Conservation (phyloP, 2,888 invertebrate species). For the Cactoblastis cactorum region DNA sequence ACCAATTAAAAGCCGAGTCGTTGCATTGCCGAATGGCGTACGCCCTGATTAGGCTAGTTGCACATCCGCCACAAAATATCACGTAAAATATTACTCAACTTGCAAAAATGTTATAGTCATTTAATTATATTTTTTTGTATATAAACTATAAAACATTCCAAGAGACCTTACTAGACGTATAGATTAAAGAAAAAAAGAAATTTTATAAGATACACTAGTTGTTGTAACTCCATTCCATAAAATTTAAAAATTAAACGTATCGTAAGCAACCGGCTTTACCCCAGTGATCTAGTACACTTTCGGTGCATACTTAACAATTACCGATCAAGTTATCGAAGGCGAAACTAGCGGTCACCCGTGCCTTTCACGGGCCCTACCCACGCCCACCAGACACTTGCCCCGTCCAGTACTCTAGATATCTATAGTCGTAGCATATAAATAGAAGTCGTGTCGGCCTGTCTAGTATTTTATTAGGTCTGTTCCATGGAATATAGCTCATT, state of each 20-base stretch:
- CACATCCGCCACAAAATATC: background rate
- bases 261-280: background rate
- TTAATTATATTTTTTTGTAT: too few relatives aligned
- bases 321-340: constrained; percentile 52
- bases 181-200: too few relatives aligned
- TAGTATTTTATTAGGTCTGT: constrained; percentile 15
- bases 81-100: too few relatives aligned
- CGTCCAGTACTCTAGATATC: too few relatives aligned
- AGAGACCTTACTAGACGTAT: too few relatives aligned
- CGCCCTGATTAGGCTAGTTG: constrained; percentile 17
- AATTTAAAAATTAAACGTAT: too few relatives aligned
- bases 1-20: constrained; percentile 49
- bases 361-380: constrained; percentile 60
- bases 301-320: constrained; percentile 44
- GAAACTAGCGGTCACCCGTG: constrained; percentile 53
- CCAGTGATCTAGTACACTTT: constrained; percentile 37
- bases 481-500: background rate
- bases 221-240: too few relatives aligned
- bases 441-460: constrained; percentile 30
- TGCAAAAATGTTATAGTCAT: too few relatives aligned
- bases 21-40: constrained; percentile 33
- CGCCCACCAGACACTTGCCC: constrained; percentile 51
- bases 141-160: too few relatives aligned
- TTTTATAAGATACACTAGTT: too few relatives aligned
- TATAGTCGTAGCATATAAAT: too few relatives aligned